Base-by-base conservation (phyloP, 1,140 invertebrate genomes). In the Cydia pomonella region DNA sequence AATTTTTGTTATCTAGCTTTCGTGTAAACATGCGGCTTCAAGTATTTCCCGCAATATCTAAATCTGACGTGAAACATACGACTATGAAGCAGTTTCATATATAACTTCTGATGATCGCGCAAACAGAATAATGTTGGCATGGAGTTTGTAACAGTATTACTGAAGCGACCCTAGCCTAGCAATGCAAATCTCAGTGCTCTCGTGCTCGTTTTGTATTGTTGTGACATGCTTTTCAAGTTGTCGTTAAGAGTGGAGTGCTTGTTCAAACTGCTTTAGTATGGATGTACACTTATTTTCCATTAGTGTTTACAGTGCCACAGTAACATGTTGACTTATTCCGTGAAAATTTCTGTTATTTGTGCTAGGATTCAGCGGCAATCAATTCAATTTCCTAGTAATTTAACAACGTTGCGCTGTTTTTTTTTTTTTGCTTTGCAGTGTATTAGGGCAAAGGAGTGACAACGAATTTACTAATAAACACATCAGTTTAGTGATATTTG, bases 81-180 rank as follows among this genome's bases (percentile, higher is more conserved):
- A 50, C n/a, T n/a, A 47, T 5, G 6, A 18, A n/a, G 16, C 6
- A 50, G 47, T 50, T 50, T 50, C n/a, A 50, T 50, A 50, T 18
- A 5, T n/a, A 50, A 18, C n/a, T 50, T 50, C 16, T 18, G n/a
- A 50, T 50, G 47, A 50, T n/a, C 47, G n/a, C 1, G 16, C 47
- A 18, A 50, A 13, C 13, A 44, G 41, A 44, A 50, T 62, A 27
- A n/a, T 27, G 63, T 1, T 66, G 21, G 27, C 9, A 33, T 18
- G 63, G 23, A 66, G 63, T 66, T 66, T 33, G 12, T 66, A 66
- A 66, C 63, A 12, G 25, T 16, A 66, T 66, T 66, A 66, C 27
- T 29, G 2, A 16, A 63, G 23, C 63, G 10, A 25, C 9, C 25
- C 63, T 27, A n/a, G 63, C 3, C 10, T 29, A 66, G 63, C 1